These are phyloP conservation scores for Amphiura filiformis DNA, from an alignment of 35 echinoderm and acorn worm genomes.

Conservation along the genomic window DNA sequence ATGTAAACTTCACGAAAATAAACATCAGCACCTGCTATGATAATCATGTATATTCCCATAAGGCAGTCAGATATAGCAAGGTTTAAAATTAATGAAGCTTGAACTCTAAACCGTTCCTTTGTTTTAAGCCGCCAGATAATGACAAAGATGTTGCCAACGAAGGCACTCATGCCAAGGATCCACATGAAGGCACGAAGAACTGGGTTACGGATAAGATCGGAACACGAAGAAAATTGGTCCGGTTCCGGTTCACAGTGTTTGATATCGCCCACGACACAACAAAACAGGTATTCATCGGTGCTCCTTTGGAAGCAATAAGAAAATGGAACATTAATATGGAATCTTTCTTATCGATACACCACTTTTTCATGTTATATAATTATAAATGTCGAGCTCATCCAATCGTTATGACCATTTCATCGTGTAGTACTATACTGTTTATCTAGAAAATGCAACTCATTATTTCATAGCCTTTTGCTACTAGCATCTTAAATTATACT, in stretches of 20 bases:
- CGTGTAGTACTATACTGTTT: neutral
- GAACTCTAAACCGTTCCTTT: conserved; percentile 52
- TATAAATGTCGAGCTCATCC: neutral
- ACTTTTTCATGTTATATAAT: too few species aligned
- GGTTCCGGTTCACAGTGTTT: conserved; percentile 49
- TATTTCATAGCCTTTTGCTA: too few species aligned
- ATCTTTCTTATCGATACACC: too few species aligned
- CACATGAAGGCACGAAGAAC: conserved; percentile 69
- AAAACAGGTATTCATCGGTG: conserved; percentile 82
- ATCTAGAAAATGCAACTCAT: too few species aligned
- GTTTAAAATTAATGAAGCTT: conserved; percentile 77
- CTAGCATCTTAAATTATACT: too few species aligned
- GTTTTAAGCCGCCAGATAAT: conserved; percentile 44
- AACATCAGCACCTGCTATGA: conserved; percentile 71
- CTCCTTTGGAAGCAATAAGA: conserved; percentile 28
- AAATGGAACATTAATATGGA: too few species aligned
- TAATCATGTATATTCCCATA: conserved; percentile 94
- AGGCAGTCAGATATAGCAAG: conserved; percentile 75
- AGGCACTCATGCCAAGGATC: conserved; percentile 79
- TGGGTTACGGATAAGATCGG: conserved; percentile 63
- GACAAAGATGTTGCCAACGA: conserved; percentile 83
- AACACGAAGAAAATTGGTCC: conserved; percentile 88
- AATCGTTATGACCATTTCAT: neutral
- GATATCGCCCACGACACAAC: conserved; percentile 63
- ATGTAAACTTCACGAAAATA: conserved; percentile 69